Base-by-base conservation (phyloP, 1,140 invertebrate genomes). In the Panonychus citri region DNA sequence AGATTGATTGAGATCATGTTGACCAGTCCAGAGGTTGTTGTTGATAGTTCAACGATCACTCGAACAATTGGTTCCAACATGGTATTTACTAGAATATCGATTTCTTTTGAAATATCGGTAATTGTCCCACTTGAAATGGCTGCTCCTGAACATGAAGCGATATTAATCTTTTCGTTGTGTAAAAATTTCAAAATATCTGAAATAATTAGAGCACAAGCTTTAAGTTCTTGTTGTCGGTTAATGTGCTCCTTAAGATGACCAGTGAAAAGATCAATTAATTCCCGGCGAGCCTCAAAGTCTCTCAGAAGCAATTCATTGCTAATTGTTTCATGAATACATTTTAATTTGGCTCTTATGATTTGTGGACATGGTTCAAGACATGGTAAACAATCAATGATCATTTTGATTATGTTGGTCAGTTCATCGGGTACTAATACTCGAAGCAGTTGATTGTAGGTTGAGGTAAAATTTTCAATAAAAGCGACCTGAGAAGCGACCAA, bases 121-220 rank as follows among this genome's bases (percentile, higher is more conserved):
- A 51, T 27, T 2, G 24, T 27, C 2, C 49, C 49, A 4, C 17
- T 27, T 27, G 25, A 3, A 27, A 30, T 26, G 10, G 49, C 17
- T 13, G 28, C 24, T 21, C 49, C 26, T 10, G n/a, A 21, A 46
- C 17, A n/a, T 3, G 49, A 51, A 7, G 53, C 12, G 39, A 54
- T 39, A 7, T n/a, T 24, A 24, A 39, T 54, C 19, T 54, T 54
- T 39, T 54, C 53, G n/a, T 34, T 39, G 30, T 54, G 28, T 7
- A 54, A 27, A 25, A 40, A 54, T 8, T 79, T 77, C 21, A 95
- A 74, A 53, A 94, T 80, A 64, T 94, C 85, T 0, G 81, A 81
- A 1, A 96, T 69, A 57, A 95, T 88, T 40, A 83, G 82, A 0
- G 88, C 82, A 64, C 87, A 91, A 0, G 84, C 75, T 4, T 79